These are phyloP conservation scores for Oophaga pumilio DNA, from an alignment of 2,113 vertebrate genomes.

Conservation along the genomic window DNA sequence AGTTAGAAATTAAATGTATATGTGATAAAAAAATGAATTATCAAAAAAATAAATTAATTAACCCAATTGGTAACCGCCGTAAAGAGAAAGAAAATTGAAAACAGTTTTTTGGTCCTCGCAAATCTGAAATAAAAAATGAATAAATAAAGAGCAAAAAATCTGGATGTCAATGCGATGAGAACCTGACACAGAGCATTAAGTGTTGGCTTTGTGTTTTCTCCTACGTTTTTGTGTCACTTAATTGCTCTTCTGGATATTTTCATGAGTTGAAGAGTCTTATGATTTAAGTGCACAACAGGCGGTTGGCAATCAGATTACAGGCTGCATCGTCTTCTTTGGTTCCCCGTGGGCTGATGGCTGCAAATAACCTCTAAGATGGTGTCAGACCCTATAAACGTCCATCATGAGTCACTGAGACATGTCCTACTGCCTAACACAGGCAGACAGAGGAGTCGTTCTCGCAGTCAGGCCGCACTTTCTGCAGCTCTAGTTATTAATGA, in stretches of 20 bases:
- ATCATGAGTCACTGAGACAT: neutral
- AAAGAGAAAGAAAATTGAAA: neutral
- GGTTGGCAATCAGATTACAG: slow-evolving; percentile 5
- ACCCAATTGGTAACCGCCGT: too few species aligned
- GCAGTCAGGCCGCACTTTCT: neutral
- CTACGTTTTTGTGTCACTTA: slow-evolving; percentile 24
- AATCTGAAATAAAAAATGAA: neutral
- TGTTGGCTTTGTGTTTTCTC: slow-evolving; percentile 7
- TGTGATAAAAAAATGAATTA: too few species aligned
- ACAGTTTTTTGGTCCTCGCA: neutral
- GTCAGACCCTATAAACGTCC: slow-evolving; percentile 20
- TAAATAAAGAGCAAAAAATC: neutral
- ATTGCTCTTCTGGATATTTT: slow-evolving; percentile 29
- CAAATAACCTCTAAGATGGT: neutral
- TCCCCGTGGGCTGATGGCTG: slow-evolving; percentile 26
- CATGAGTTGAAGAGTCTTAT: neutral
- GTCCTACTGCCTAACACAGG: neutral
- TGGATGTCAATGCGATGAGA: neutral
- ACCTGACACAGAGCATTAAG: slow-evolving; percentile 20
- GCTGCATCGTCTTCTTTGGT: neutral
- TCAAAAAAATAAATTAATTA: too few species aligned
- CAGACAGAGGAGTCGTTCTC: neutral
- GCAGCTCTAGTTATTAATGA: neutral
- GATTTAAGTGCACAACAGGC: neutral
- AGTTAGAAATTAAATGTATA: too few species aligned